Base-by-base conservation (phyloP, 92 coral and sea anemone species). In the Virgularia gustaviana region DNA sequence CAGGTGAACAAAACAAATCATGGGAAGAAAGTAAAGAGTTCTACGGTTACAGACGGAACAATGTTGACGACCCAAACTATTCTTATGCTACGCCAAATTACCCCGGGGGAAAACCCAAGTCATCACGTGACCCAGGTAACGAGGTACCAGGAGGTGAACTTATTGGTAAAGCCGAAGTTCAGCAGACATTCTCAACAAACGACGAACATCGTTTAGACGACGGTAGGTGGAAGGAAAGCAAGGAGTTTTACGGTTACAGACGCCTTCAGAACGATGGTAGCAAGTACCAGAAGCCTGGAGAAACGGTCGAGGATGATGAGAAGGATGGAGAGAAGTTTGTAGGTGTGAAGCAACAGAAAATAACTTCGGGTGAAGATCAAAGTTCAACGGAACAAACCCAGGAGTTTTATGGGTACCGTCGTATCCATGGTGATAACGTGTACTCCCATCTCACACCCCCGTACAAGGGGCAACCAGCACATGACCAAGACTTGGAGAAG, bases 171-270 rank as follows among this genome's bases (percentile, higher is more conserved):
- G 32, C 32, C 66, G 34, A 2, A 47, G 37, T 42, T 60, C 66
- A 60, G 66, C 66, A 0, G 66, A 60, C 23, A 30, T 34, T 60
- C n/a, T 43, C 19, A 32, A 35, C 3, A 60, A 13, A 31, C 63
- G 63, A n/a, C n/a, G 75, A 68, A 18, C 10, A 23, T 15, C 39
- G 55, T 29, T 53, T 3, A 1, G 16, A 8, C 3, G 57, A 45
- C 36, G 51, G 47, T 1, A 41, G 0, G 47, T 66, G 9, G 53
- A 61, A 68, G 55, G 75, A 68, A 44, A 68, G 45, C 36, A 28
- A 20, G 35, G 75, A 68, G 36, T 68, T 68, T 35, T 68, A 47
- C 32, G 75, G 75, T 23, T 68, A 68, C 24, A 49, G 75, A 49
- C 58, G 75, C 8, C 42, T 39, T 10, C 42, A 47, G 19, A 20